Evolutionary conservation across 2,888 invertebrate species (phyloP).

Genomic region (Philhelius pedissequus): DNA sequence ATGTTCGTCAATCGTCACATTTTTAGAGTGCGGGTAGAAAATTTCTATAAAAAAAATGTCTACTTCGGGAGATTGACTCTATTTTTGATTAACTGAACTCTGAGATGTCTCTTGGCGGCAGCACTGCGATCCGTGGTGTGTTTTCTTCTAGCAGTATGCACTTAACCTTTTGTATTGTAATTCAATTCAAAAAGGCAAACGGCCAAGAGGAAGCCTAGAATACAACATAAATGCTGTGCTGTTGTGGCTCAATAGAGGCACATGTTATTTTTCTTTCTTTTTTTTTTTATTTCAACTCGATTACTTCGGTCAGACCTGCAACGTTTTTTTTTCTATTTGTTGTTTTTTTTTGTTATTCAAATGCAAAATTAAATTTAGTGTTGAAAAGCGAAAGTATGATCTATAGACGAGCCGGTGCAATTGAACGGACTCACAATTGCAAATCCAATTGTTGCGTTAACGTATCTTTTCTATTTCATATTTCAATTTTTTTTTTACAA

Average conservation of each 20-base stretch:
- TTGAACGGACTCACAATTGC: conserved; percentile 46
- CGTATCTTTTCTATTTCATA: neutral
- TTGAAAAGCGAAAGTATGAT: conserved; percentile 61
- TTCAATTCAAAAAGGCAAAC: conserved; percentile 59
- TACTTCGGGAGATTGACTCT: conserved; percentile 46
- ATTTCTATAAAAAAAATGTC: neutral
- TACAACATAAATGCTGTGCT: neutral
- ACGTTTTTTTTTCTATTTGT: neutral
- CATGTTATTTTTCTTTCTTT: neutral
- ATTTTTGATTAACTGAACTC: conserved; percentile 59
- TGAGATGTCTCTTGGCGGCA: conserved; percentile 1
- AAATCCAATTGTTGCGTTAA: conserved; percentile 35
- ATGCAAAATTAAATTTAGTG: conserved; percentile 50
- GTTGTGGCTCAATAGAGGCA: neutral
- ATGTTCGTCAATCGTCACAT: neutral
- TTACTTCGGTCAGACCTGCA: conserved; percentile 3
- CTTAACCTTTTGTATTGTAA: conserved; percentile 61
- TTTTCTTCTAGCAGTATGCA: conserved; percentile 17
- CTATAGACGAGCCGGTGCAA: conserved; percentile 32
- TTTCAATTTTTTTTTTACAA: conserved; percentile 24
- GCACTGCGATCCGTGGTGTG: conserved; percentile 13
- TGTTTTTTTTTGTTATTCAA: conserved; percentile 14
- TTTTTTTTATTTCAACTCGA: conserved; percentile 14
- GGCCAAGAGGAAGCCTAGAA: conserved; percentile 54
- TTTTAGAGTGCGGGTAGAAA: conserved; percentile 20